A percentile compares a stretch with the other conserved stretches of the same genome.
These are phyloP conservation scores for Etheostoma perlongum DNA, from an alignment of 2,797 vertebrate genomes.

Conservation along the genomic window DNA sequence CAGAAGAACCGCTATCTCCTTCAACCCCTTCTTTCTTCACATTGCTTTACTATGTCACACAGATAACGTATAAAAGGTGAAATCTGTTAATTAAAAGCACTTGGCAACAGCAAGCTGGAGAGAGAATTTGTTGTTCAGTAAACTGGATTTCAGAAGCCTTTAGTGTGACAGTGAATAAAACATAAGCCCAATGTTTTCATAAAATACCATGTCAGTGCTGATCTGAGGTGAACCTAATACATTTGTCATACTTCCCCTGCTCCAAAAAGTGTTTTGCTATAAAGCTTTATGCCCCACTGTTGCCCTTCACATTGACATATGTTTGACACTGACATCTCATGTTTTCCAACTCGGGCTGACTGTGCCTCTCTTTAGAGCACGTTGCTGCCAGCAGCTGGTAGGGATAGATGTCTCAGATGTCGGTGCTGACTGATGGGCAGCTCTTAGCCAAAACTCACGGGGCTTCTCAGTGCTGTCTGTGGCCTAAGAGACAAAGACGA, in stretches of 20 bases:
- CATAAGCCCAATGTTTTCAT: neutral
- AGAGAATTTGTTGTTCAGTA: constrained; percentile 5
- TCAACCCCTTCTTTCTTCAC: constrained; percentile 1
- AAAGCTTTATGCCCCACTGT: neutral
- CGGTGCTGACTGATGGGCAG: constrained; percentile 72
- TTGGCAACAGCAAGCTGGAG: constrained; percentile 11
- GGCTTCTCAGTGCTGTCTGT: constrained; percentile 45
- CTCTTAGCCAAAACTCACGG: constrained; percentile 64
- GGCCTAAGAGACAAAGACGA: constrained; percentile 53
- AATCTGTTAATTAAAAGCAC: constrained; percentile 23
- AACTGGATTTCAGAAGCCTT: constrained; percentile 9
- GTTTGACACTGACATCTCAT: neutral
- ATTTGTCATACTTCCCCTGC: neutral
- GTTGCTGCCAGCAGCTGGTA: constrained; percentile 42
- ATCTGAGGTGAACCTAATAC: no score
- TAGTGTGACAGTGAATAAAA: constrained; percentile 29
- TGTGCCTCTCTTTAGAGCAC: constrained; percentile 35
- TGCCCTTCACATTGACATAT: neutral
- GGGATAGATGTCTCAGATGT: constrained; percentile 69
- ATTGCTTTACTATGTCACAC: neutral
- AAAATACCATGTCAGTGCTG: no score
- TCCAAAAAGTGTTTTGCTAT: neutral
- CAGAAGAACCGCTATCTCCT: constrained; percentile 15
- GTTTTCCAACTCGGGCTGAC: constrained; percentile 18
- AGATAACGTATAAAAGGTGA: neutral